These are phyloP conservation scores for Phallusia fumigata DNA, from an alignment of 23 tunicate species.

Conservation along the genomic window DNA sequence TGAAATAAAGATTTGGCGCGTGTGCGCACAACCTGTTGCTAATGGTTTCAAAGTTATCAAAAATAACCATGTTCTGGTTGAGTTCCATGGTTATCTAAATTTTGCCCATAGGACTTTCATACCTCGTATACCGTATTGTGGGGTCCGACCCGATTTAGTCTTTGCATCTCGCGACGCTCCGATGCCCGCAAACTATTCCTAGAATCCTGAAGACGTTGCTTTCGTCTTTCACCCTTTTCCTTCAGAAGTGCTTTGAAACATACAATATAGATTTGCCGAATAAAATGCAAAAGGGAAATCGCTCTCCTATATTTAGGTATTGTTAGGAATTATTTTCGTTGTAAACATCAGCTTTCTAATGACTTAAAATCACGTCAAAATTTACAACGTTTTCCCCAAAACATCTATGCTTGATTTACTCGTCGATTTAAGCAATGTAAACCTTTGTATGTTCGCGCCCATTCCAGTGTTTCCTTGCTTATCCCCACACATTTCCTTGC, in stretches of 20 bases:
- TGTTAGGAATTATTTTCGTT: too few relatives aligned
- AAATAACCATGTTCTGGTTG: not conserved
- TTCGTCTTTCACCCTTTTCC: slow-evolving; percentile 49
- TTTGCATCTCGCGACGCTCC: slow-evolving; percentile 35
- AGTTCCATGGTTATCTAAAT: not conserved
- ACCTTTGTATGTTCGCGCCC: slow-evolving; percentile 70
- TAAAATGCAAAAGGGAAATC: not conserved
- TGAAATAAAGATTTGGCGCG: not conserved
- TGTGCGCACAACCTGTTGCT: too few relatives aligned
- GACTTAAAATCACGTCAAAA: not conserved
- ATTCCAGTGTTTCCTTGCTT: slow-evolving; percentile 42
- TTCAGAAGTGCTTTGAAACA: slow-evolving; percentile 23
- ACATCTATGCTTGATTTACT: too few relatives aligned
- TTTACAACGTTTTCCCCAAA: too few relatives aligned
- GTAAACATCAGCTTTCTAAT: too few relatives aligned
- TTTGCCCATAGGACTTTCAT: not conserved
- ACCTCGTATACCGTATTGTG: slow-evolving; percentile 48
- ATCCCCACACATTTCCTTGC: slow-evolving; percentile 51
- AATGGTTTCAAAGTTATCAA: too few relatives aligned
- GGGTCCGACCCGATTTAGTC: slow-evolving; percentile 45
- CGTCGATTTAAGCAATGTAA: too few relatives aligned
- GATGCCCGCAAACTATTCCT: slow-evolving; percentile 17
- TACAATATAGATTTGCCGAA: too few relatives aligned
- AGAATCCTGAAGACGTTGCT: slow-evolving; percentile 32
- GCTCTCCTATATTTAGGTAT: too few relatives aligned